Base-by-base conservation (phyloP, 2,113 vertebrate species). In the Oncorhynchus keta region DNA sequence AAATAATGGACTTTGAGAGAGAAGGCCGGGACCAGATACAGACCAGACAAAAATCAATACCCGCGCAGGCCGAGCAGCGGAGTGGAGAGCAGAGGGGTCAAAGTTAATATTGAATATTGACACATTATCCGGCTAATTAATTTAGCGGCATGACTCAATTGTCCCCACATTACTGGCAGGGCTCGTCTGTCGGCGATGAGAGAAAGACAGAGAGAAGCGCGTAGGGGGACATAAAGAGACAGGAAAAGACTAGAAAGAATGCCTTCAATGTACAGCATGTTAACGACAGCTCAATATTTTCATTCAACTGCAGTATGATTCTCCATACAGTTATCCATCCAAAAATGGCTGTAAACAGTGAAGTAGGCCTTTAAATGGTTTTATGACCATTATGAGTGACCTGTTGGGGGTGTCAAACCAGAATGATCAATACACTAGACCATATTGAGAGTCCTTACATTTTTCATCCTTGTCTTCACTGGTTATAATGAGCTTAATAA, bases 1-100 rank as follows among this genome's bases (percentile, higher is more conserved):
- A 94, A 95, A 95, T 93, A 94, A 95, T 93, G 91, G 93, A 95
- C 90, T 90, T 86, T 91, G 93, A 95, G 95, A 92, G 83, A 88
- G 87, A 73, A 73, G 84, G 79, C 85, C 87, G 82, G 70, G 83
- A 89, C 77, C 76, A 89, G 91, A 89, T 84, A 86, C 81, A 90
- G 87, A 88, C 77, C 85, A 78, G 81, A 55, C 86, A 86, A 92
- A 91, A 94, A 94, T 95, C 95, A 93, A 94, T 95, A 94, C 74
- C 80, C 83, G 84, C 35, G 83, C 89, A 77, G 80, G 78, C 81
- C 82, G 14, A 69, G 65, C 12, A 22, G 61, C n/a, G 0, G 22
- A 64, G 61, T 9, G 61, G 16, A 26, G 24, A 74, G 86, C 85
- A 61, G 49, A 83, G 91, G 94, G 93, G 91, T 94, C 87, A 89